A percentile compares a stretch with the other conserved stretches of the same genome.
These are phyloP conservation scores for Cyclargus thomasi DNA, from an alignment of 1,140 invertebrate species.

Conservation along the genomic window DNA sequence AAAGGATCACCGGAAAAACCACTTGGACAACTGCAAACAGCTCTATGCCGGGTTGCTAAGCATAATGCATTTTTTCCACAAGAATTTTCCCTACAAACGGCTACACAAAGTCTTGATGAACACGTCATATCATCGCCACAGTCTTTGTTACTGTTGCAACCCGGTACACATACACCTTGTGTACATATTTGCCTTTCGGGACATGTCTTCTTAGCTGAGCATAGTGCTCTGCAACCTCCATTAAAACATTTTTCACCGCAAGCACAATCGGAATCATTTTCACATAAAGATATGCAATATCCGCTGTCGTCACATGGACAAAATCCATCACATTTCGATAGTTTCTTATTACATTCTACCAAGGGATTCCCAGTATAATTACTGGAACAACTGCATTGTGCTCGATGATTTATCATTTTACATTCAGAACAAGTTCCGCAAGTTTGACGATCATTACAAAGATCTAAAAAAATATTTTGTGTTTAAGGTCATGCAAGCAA, in stretches of 20 bases:
- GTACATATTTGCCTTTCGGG: slow-evolving; percentile 74
- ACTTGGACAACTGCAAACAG: slow-evolving; percentile 90
- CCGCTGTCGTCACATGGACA: slow-evolving; percentile 87
- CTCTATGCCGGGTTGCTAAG: slow-evolving; percentile 83
- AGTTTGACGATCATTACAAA: slow-evolving; percentile 79
- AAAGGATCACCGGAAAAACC: slow-evolving; percentile 87
- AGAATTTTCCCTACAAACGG: slow-evolving; percentile 82
- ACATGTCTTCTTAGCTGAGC: slow-evolving; percentile 73
- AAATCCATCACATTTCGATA: slow-evolving; percentile 79
- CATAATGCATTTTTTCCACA: slow-evolving; percentile 87
- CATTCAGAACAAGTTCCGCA: slow-evolving; percentile 91
- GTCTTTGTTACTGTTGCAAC: slow-evolving; percentile 87
- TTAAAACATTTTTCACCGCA: slow-evolving; percentile 83
- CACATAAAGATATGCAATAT: slow-evolving; percentile 84
- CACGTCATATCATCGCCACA: slow-evolving; percentile 87
- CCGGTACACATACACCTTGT: slow-evolving; percentile 76
- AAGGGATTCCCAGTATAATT: slow-evolving; percentile 88
- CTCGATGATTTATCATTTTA: slow-evolving; percentile 86
- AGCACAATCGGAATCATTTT: slow-evolving; percentile 80
- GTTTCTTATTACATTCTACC: slow-evolving; percentile 80
- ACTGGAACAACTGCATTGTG: slow-evolving; percentile 88
- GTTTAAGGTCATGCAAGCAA: neutral
- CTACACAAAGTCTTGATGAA: slow-evolving; percentile 81
- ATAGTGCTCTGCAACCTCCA: slow-evolving; percentile 79
- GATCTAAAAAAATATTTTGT: slow-evolving; percentile 76